A percentile compares a stretch with the other conserved stretches of the same genome.
phyloP scores from a whole-genome alignment of 2,888 invertebrate species.

The Protophormia terraenovae region DNA sequence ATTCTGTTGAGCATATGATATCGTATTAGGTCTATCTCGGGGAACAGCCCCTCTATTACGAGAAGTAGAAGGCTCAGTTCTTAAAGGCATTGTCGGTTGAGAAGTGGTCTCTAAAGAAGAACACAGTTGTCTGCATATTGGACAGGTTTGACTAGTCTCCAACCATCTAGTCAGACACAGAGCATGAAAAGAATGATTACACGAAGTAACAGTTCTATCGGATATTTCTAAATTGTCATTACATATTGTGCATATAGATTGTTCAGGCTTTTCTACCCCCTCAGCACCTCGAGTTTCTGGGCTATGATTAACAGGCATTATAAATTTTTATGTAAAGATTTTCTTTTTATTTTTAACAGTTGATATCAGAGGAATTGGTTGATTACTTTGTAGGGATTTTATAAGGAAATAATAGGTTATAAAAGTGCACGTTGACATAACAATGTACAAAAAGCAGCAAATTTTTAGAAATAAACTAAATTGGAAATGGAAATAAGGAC shows the following conservation, averaged over 20 bases:
- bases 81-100: not conserved
- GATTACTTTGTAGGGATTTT: not conserved
- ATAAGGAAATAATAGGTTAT: not conserved
- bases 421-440: no score
- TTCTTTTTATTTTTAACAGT: no score
- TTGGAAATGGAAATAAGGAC: no score
- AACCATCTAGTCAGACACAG: not conserved
- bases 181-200: not conserved
- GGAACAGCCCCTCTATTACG: not conserved
- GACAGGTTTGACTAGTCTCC: not conserved
- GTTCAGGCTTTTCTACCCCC: not conserved
- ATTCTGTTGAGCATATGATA: not conserved
- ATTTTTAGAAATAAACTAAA: no score
- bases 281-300: not conserved
- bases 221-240: not conserved
- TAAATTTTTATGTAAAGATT: no score
- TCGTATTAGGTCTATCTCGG: not conserved
- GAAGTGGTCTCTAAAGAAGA: not conserved
- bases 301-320: not conserved
- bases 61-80: not conserved
- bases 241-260: not conserved
- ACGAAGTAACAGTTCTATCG: not conserved
- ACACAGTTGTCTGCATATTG: not conserved
- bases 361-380: not conserved
- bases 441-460: no score